phyloP scores from a whole-genome alignment of 2,888 invertebrate species.

The Germaria angustata region DNA sequence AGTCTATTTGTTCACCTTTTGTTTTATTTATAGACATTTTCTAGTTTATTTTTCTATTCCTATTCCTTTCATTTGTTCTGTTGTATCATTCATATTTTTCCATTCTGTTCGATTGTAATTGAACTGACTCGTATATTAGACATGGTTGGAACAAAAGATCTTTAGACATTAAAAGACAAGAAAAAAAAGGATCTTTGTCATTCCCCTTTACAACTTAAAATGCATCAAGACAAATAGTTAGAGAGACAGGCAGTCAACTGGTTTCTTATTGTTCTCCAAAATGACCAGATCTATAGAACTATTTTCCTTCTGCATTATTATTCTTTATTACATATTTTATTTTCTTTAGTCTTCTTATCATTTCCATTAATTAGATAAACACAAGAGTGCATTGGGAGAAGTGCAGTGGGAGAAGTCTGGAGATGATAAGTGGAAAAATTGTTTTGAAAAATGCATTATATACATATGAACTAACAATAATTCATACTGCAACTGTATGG shows the following conservation, averaged over 20 bases:
- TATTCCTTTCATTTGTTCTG: constrained; percentile 26
- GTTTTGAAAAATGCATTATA: too few relatives aligned
- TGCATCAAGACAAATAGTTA: constrained; percentile 29
- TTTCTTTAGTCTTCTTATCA: constrained; percentile 1
- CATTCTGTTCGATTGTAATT: constrained; percentile 22
- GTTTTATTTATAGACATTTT: constrained; percentile 45
- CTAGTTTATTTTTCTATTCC: constrained; percentile 21
- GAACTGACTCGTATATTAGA: constrained; percentile 49
- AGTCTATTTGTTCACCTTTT: constrained; percentile 61
- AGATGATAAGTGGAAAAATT: background rate
- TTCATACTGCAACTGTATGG: background rate
- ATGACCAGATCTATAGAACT: constrained; percentile 25
- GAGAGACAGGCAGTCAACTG: constrained; percentile 28
- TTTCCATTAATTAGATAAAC: constrained; percentile 46
- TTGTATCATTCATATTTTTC: constrained; percentile 35
- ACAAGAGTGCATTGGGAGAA: background rate
- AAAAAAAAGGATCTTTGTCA: constrained; percentile 23
- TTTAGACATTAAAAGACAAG: background rate
- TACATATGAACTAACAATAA: background rate
- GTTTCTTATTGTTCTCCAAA: background rate
- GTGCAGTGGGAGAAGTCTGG: background rate
- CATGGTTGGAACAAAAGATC: constrained; percentile 52
- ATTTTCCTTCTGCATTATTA: constrained; percentile 16
- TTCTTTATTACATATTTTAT: background rate
- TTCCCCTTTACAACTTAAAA: constrained; percentile 27